Evolutionary conservation across 2,797 vertebrate genomes (phyloP), one percentile per base, ranked within the genome.

Genomic region (Numenius phaeopus): DNA sequence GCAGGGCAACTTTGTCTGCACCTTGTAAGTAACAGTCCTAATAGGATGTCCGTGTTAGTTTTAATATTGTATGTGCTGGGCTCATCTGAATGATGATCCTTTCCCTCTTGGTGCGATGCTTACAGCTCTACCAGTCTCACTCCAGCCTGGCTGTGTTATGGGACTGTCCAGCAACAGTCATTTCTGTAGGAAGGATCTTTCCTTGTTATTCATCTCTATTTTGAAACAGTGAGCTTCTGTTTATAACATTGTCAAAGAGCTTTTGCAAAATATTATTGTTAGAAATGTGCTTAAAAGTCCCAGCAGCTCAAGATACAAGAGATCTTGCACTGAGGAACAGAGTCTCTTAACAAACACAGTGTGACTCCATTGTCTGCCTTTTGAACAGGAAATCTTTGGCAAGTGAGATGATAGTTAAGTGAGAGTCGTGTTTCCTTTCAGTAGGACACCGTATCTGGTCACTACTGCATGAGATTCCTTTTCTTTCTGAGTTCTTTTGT

Each of bases 341-440:
- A 22, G 75, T 44, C 79, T 90, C 39, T 50, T 83, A 80, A 80
- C 47, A 87, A 57, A 83, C 55, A 92, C 67, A 73, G 8, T 58
- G 78, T 57, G 72, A 78, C 81, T 89, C 65, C 54, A 17, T 30
- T 81, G 65, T 93, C 62, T 39, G 37, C 69, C 72, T 95, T 73
- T 42, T 80, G 84, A 84, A 52, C 61, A 64, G 90, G 84, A 96
- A 92, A 83, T 87, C 87, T 93, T 70, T 87, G 87, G 57, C 82
- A 72, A 42, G 67, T 47, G 78, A 94, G 76, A 15, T 26, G 76
- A 23, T 17, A 32, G 49, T 47, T 37, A 61, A 87, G 77, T 47
- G 62, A 87, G 57, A 66, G 92, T 29, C 30, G 30, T 21, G 50
- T 89, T 93, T 67, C 52, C 71, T 85, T 85, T 89, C 78, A 50